Base-by-base conservation (phyloP, 2,797 vertebrate genomes). In the Channallabes apus region DNA sequence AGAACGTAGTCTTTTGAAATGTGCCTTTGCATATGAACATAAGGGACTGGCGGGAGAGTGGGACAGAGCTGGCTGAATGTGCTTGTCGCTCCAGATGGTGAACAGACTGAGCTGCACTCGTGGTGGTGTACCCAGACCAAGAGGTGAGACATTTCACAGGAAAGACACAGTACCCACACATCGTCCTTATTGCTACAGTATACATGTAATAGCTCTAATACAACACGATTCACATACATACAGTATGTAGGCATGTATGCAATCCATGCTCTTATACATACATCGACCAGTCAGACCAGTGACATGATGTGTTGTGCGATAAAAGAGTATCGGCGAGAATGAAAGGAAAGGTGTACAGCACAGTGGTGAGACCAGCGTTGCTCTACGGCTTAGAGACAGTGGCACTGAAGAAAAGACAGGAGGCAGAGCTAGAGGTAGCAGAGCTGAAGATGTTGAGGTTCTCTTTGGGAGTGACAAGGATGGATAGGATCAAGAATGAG, bases 61-160 rank as follows among this genome's bases (percentile, higher is more conserved):
- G 83, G 54, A 35, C 41, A 0, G 61, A 81, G 72, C 79, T 84
- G 87, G 83, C 83, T 78, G 79, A 3, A 15, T 82, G 71, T 15
- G 65, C 65, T 58, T 41, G 78, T 80, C 90, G 83, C 85, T 92
- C 88, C 94, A 95, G 94, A 96, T 95, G 94, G 94, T 89, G 91
- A 92, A 93, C 94, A 94, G 93, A 89, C 93, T 93, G 93, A 93
- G 93, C 93, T 91, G 90, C 91, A 93, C 93, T 94, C 93, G 91
- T 89, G 87, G 92, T 86, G 91, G 92, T 89, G 91, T 87, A 85
- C 82, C 85, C 81, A 81, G 71, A 84, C 75, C 81, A 91, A 92
- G 88, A 92, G 92, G 93, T 95, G 94, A 92, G 92, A 95, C 92
- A 93, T 95, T 95, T 96, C 93, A 92, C 94, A 91, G 90, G 92